phyloP scores from a whole-genome alignment of 1,140 invertebrate genomes.

The Papilio dardanus region DNA sequence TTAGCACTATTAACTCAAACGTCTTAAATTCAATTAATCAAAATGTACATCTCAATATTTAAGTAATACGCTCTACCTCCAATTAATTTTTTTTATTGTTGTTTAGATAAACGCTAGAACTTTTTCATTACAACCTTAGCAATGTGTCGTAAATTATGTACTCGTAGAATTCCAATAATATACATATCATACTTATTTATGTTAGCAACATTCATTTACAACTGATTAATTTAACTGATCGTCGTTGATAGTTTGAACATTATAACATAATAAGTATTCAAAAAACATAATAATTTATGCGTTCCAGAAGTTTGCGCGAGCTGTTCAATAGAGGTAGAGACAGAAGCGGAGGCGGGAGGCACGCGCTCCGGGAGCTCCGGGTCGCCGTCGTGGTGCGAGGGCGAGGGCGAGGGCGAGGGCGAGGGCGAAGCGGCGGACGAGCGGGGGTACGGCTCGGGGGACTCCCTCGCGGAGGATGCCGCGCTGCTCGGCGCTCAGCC shows the following conservation, averaged over 20 bases:
- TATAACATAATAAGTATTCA: not conserved
- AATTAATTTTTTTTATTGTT: not conserved
- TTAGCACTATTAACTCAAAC: no score
- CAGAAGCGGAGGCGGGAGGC: constrained; percentile 65
- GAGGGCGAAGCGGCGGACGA: constrained; percentile 74
- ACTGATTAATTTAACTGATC: not conserved
- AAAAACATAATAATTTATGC: constrained; percentile 19
- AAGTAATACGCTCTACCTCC: not conserved
- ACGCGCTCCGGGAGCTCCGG: constrained; percentile 78
- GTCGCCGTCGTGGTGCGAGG: constrained; percentile 82
- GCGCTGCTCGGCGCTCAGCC: constrained; percentile 78
- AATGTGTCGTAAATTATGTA: constrained; percentile 23
- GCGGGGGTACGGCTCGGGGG: constrained; percentile 81
- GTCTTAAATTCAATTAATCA: not conserved
- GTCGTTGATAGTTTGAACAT: not conserved
- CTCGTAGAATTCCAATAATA: constrained; percentile 18
- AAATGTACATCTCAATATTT: constrained; percentile 3
- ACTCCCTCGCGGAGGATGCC: constrained; percentile 82
- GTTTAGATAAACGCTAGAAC: constrained; percentile 28
- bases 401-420: constrained; percentile 81
- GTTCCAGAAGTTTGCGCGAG: constrained; percentile 77
- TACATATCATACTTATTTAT: no score
- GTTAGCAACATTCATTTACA: not conserved
- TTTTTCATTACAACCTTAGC: constrained; percentile 8
- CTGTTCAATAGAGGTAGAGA: constrained; percentile 76